Base-by-base conservation (phyloP, 2,113 vertebrate genomes). In the Theropithecus gelada region DNA sequence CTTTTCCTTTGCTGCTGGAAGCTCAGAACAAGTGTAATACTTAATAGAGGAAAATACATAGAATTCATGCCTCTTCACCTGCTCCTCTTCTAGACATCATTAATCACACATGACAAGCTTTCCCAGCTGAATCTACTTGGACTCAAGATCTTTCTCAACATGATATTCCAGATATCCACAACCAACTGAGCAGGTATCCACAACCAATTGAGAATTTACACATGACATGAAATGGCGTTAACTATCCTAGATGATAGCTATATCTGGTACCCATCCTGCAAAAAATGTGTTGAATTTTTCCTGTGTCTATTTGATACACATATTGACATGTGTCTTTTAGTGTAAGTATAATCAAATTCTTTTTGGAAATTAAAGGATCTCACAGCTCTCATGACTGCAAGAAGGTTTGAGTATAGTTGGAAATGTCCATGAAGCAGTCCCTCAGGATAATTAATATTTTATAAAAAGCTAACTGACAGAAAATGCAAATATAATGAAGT, bases 101-200 rank as follows among this genome's bases (percentile, higher is more conserved):
- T 94, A 94, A 94, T 96, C 88, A 97, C 38, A 45, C 89, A 92
- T 83, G 91, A 91, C 82, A 95, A 52, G 25, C 8, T 73, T 86
- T 93, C 90, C 73, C 88, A 82, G 94, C 8, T 82, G 81, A 97
- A 35, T 45, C 27, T 32, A 64, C 76, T 9, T 82, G 50, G 78
- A 78, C 76, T 73, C 66, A 75, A 52, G 82, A 40, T 85, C 22
- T 57, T 90, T 90, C 78, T 90, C 38, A 76, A 25, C 61, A 93
- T 81, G 32, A 70, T 66, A 82, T 92, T 85, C 52, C 57, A 70
- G 59, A 68, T 59, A 88, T 32, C 64, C 64, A 80, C 0, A 6
- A 68, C 55, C 79, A 80, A 92, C 1, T 64, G 61, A 64, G 61
- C 27, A 30, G 27, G 61, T 64, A 64, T 64, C 12, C 12, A 32